Percentiles rank a stretch among this genome's conserved stretches.
Evolutionary conservation across 2,113 vertebrate species (phyloP).

Genomic region (Gopherus evgoodei): DNA sequence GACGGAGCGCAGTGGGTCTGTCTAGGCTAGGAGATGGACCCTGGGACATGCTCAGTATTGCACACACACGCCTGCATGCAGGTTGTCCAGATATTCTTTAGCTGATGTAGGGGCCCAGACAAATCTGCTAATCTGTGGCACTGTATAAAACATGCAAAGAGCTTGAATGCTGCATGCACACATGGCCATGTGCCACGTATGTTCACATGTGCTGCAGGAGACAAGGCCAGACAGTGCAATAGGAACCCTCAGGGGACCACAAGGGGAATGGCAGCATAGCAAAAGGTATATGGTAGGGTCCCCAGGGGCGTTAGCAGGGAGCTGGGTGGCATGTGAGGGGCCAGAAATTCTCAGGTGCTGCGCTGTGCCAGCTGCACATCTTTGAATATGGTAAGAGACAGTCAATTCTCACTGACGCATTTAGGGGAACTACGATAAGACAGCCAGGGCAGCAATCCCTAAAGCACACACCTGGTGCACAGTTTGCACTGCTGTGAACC

Average conservation of each 20-base stretch:
- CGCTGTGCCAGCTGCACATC: background rate
- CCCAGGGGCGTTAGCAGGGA: background rate
- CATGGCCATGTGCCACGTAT: background rate
- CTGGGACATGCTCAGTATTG: background rate
- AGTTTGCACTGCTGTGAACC: background rate
- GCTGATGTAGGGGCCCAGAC: background rate
- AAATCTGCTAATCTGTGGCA: no score
- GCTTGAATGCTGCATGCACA: background rate
- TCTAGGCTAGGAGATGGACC: background rate
- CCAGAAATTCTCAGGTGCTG: background rate
- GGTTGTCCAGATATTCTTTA: background rate
- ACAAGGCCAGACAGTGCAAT: background rate
- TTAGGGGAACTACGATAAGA: background rate
- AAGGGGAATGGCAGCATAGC: background rate
- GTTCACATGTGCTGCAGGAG: background rate
- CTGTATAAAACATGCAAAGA: background rate
- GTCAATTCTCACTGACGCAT: background rate
- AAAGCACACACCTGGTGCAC: no score
- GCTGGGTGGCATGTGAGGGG: background rate
- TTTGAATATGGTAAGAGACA: background rate
- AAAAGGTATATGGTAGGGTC: background rate
- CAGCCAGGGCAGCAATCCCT: background rate
- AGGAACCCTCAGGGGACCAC: background rate
- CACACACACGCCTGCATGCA: background rate
- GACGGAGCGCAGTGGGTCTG: background rate